Conservation (phyloP, 2,888 invertebrate genomes). For the Cephus spinipes region DNA sequence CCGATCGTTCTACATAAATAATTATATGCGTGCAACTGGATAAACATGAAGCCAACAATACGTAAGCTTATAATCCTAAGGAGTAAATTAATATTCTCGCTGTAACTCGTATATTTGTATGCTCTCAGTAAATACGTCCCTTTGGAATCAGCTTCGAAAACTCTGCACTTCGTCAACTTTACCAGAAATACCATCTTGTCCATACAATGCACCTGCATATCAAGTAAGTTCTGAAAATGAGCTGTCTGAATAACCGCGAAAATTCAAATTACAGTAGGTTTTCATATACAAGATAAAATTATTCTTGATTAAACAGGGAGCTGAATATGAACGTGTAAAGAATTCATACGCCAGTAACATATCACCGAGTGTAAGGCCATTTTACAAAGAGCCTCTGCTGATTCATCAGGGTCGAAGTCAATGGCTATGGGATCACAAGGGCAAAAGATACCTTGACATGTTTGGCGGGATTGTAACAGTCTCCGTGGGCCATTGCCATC, state of each 20-base stretch:
- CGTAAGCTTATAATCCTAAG: not conserved
- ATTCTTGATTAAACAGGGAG: slow-evolving; percentile 68
- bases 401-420: slow-evolving; percentile 91
- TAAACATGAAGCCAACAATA: not conserved
- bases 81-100: not conserved
- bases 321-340: slow-evolving; percentile 71
- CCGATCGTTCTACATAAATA: not conserved
- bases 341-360: slow-evolving; percentile 74
- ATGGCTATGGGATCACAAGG: slow-evolving; percentile 90
- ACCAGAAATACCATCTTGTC: slow-evolving; percentile 35
- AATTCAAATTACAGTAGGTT: not conserved
- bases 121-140: slow-evolving; percentile 5
- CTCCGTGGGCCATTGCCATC: slow-evolving; percentile 97
- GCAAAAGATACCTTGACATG: slow-evolving; percentile 91
- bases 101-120: not conserved
- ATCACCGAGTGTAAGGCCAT: slow-evolving; percentile 78
- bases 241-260: not conserved
- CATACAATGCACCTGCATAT: slow-evolving; percentile 34
- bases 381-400: slow-evolving; percentile 86
- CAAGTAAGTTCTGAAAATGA: slow-evolving; percentile 27
- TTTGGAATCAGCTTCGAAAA: slow-evolving; percentile 35
- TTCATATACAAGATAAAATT: not conserved
- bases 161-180: slow-evolving; percentile 24
- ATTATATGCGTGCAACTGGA: not conserved
- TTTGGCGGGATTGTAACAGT: slow-evolving; percentile 98